A percentile compares a stretch with the other conserved stretches of the same genome.
Evolutionary conservation across 2,113 vertebrate genomes (phyloP).

Genomic region (Turdus rufiventris): DNA sequence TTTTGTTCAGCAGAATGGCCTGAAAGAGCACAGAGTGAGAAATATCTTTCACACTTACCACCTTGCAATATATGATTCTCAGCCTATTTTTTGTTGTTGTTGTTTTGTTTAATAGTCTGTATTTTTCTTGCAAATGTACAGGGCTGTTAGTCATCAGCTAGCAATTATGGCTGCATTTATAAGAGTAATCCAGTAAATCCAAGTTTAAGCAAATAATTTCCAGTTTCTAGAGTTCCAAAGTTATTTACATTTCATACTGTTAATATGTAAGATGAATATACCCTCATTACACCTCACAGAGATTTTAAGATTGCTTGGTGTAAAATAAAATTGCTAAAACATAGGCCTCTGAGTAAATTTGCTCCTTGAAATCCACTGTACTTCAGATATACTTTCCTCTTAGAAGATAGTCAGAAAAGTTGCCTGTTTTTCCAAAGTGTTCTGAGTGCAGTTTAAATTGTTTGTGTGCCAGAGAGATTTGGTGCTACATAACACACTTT

Average conservation of each 20-base stretch:
- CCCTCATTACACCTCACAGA: background rate
- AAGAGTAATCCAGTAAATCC: background rate
- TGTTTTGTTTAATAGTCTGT: background rate
- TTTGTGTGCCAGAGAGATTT: background rate
- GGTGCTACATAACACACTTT: background rate
- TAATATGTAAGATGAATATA: background rate
- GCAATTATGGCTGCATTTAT: background rate
- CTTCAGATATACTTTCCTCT: background rate
- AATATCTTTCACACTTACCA: background rate
- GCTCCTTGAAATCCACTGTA: background rate
- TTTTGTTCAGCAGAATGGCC: background rate
- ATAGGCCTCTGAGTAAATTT: background rate
- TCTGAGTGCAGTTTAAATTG: background rate
- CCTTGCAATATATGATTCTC: background rate
- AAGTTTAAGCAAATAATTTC: background rate
- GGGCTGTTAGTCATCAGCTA: background rate
- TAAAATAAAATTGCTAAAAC: background rate
- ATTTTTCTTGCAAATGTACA: background rate
- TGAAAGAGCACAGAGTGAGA: background rate
- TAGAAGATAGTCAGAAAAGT: background rate
- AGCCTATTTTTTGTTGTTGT: background rate
- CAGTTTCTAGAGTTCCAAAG: background rate
- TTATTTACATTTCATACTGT: background rate
- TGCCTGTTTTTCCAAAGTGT: background rate
- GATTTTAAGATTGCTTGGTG: background rate